Evolutionary conservation across 2,113 vertebrate species (phyloP).

Genomic region (Amia ocellicauda): DNA sequence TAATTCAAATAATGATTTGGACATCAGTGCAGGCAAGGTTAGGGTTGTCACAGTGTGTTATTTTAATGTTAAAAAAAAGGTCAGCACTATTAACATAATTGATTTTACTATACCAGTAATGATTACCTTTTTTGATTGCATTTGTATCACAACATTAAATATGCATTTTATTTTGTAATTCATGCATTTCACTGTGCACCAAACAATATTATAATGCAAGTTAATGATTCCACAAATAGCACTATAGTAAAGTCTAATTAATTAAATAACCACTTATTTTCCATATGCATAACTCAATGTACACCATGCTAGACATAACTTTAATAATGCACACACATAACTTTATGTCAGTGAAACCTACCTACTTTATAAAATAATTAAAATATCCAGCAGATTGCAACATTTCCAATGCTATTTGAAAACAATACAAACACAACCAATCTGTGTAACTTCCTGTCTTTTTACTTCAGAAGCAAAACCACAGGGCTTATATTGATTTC

Average conservation of each 20-base stretch:
- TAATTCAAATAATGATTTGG: constrained; percentile 1
- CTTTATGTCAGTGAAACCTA: constrained; percentile 1
- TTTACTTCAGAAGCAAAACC: constrained; percentile 21
- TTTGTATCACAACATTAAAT: too few relatives aligned
- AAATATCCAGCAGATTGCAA: constrained; percentile 21
- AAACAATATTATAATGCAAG: constrained; percentile 3
- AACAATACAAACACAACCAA: constrained; percentile 25
- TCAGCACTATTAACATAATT: constrained; percentile 1
- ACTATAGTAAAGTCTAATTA: constrained; percentile 15
- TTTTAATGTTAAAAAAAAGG: constrained; percentile 3
- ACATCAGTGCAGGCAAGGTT: neutral
- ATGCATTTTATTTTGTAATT: constrained; percentile 1
- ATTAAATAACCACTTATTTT: neutral
- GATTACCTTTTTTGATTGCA: constrained; percentile 8
- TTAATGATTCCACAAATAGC: neutral
- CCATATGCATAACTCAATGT: too few relatives aligned
- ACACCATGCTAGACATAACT: too few relatives aligned
- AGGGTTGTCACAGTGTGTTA: constrained; percentile 4
- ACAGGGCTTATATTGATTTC: constrained; percentile 33
- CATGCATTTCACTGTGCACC: neutral
- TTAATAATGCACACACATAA: constrained; percentile 3
- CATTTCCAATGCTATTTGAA: constrained; percentile 17
- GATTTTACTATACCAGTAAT: constrained; percentile 11
- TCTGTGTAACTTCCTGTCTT: constrained; percentile 25
- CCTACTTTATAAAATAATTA: constrained; percentile 10